Evolutionary conservation across 2,888 invertebrate species (phyloP).

Genomic region (Encarsia formosa): DNA sequence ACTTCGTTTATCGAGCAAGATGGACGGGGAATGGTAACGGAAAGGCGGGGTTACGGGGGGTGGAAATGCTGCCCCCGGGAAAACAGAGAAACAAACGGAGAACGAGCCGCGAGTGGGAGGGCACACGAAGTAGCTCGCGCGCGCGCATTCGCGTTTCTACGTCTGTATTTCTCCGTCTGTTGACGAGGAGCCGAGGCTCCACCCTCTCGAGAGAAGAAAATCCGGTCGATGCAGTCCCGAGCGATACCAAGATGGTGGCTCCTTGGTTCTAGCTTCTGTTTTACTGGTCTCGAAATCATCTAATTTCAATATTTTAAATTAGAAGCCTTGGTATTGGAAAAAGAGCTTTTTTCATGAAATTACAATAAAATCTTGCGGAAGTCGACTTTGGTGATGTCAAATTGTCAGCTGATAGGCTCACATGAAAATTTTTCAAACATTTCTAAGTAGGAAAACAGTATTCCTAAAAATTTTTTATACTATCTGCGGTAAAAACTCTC

Average conservation of each 20-base stretch:
- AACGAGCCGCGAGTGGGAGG: conserved; percentile 22
- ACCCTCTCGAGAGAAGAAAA: conserved; percentile 33
- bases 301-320: too few relatives aligned
- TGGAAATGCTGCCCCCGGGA: conserved; percentile 12
- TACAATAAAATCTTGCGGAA: too few relatives aligned
- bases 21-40: background rate
- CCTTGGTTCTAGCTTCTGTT: too few relatives aligned
- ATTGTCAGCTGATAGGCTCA: too few relatives aligned
- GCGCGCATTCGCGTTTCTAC: conserved; percentile 49
- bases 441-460: too few relatives aligned
- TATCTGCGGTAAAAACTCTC: too few relatives aligned
- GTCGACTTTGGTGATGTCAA: too few relatives aligned
- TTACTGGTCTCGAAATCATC: too few relatives aligned
- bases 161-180: conserved; percentile 48
- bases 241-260: background rate
- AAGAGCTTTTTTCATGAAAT: too few relatives aligned
- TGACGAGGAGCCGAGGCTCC: conserved; percentile 47
- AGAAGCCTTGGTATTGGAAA: too few relatives aligned
- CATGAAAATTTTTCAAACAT: too few relatives aligned
- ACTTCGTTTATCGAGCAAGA: background rate
- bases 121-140: conserved; percentile 32
- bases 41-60: background rate
- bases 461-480: too few relatives aligned
- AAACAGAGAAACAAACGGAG: conserved; percentile 30
- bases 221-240: conserved; percentile 1